Evolutionary conservation across 1,140 invertebrate genomes (phyloP).

Genomic region (Neodiprion fabricii): DNA sequence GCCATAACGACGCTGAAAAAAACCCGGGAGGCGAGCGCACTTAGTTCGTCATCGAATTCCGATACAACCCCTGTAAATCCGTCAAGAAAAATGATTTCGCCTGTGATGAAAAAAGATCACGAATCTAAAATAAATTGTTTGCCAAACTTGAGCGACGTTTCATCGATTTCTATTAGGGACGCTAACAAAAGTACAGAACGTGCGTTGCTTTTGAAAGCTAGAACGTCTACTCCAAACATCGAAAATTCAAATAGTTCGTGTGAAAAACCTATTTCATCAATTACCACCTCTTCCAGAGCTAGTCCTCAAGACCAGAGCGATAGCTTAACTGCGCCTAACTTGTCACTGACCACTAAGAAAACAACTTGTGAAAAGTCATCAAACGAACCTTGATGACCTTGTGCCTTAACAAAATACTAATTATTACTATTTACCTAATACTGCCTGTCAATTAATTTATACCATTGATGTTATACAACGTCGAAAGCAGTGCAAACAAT

Average conservation of each 20-base stretch:
- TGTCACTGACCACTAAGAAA: slow-evolving; percentile 22
- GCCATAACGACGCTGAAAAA: slow-evolving; percentile 71
- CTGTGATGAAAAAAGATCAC: slow-evolving; percentile 41
- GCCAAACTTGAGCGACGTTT: slow-evolving; percentile 54
- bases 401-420: no score
- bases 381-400: neutral
- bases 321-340: slow-evolving; percentile 34
- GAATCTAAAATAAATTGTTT: slow-evolving; percentile 39
- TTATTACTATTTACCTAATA: no score
- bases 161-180: slow-evolving; percentile 57
- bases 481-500: no score
- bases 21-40: slow-evolving; percentile 68
- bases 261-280: slow-evolving; percentile 34
- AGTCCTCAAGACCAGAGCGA: slow-evolving; percentile 42
- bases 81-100: slow-evolving; percentile 41
- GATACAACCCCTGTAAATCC: slow-evolving; percentile 47
- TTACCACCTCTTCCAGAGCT: slow-evolving; percentile 38
- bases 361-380: neutral
- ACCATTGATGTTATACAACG: no score
- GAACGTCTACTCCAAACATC: slow-evolving; percentile 57
- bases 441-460: no score
- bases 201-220: slow-evolving; percentile 52
- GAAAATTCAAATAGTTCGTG: slow-evolving; percentile 45
- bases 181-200: slow-evolving; percentile 56
- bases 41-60: slow-evolving; percentile 68